These are phyloP conservation scores for Apocrypta bakeri DNA, from an alignment of 1,140 invertebrate genomes.

Conservation along the genomic window DNA sequence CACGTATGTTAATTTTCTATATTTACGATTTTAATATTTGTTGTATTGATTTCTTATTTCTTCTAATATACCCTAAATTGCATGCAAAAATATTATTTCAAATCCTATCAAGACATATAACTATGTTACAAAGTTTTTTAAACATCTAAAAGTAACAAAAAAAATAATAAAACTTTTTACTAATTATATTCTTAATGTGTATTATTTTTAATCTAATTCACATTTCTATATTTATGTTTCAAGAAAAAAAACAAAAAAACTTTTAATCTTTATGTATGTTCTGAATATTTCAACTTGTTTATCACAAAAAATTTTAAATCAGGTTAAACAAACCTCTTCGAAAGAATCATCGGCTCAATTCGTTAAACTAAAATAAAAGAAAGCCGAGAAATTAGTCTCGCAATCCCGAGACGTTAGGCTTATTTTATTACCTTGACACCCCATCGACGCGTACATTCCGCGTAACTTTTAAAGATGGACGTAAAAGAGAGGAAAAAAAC, in stretches of 20 bases:
- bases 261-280: too few relatives aligned
- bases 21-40: not conserved
- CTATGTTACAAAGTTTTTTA: not conserved
- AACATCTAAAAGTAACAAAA: not conserved
- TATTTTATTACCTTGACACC: conserved; percentile 1
- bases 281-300: not conserved
- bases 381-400: not conserved
- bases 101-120: too few relatives aligned
- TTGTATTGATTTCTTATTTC: not conserved
- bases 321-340: not conserved
- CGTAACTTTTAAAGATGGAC: too few relatives aligned
- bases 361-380: not conserved
- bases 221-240: not conserved
- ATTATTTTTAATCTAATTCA: not conserved
- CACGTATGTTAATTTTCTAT: not conserved
- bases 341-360: too few relatives aligned
- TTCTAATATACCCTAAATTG: not conserved
- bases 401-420: not conserved
- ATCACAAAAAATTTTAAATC: not conserved
- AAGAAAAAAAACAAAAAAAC: not conserved
- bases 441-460: not conserved
- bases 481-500: not conserved
- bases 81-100: not conserved
- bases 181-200: not conserved
- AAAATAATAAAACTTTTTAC: too few relatives aligned